Evolutionary conservation across 2,888 invertebrate genomes (phyloP), one percentile per base, ranked within the genome.

Genomic region (Keiferia lycopersicella): DNA sequence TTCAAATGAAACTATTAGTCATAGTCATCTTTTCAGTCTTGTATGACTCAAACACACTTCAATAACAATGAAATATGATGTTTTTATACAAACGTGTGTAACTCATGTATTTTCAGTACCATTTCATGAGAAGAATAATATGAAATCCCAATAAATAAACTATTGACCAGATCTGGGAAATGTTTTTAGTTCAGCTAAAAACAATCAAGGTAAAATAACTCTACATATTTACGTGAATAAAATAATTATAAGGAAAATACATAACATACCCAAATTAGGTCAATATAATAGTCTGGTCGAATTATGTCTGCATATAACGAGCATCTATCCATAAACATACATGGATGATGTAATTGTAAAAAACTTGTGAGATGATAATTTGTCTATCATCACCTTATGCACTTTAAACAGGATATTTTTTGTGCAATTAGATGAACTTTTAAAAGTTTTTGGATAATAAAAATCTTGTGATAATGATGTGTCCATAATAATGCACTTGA

Each of bases 1-100:
- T 71, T 78, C 81, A 83, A 87, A 87, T 87, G 85, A 86, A 84
- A 85, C 82, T 84, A 83, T 87, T 86, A 88, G 87, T 89, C 87
- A 87, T 86, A 88, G 87, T 89, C 87, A 87, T 85, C 83, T 80
- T 73, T 74, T 69, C 71, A 56, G 56, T 71, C 68, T 67, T 8
- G 30, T 65, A 80, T 88, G 88, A 89, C 83, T 88, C 86, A 89
- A 69, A 69, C 68, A 57, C 62, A 62, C 66, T 65, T 50, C 48
- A 53, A 70, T 68, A 71, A 78, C 73, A 76, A 74, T 75, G 58
- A 58, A 57, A 38, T 16, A 38, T 39, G 14, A 39, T 39, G 58
- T 58, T 39, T 58, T 39, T 39, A 22, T 57, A 57, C 57, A 34
- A 11, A 20, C 39, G n/a, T 45, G 4, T 45, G 45, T 45, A 45